Evolutionary conservation across 2,888 invertebrate species (phyloP), one percentile per base, ranked within the genome.

Genomic region (Ichneumoninae sp.): DNA sequence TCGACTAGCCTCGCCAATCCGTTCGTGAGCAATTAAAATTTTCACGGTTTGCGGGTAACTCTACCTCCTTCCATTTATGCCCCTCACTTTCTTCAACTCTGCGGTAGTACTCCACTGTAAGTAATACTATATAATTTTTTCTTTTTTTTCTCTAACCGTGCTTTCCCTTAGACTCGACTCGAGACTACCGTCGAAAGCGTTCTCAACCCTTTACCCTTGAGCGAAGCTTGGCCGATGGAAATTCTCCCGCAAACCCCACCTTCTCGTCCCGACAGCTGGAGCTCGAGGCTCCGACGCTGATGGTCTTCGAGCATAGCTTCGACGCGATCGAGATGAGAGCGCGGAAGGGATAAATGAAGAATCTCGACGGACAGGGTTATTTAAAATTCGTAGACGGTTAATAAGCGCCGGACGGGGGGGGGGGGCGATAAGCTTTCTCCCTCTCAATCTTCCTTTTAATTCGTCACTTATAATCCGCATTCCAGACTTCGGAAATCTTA

Each of bases 11-110:
- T 77, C 22, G 54, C 74, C 82, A 75, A 66, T 74, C 82, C 57
- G 71, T 79, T 76, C 75, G 79, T 79, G 82, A 78, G 85, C 78
- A 85, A 85, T 82, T 82, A 83, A 81, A 77, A 76, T 83, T 83
- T 83, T 57, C 77, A 81, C 79, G 79, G 83, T 77, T 77, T 63
- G 74, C 57, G 76, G 75, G 52, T 74, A 83, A 63, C 71, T 71
- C 60, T 13, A 60, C 65, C 73, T 73, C 50, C 65, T 40, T 47
- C 65, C 26, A 10, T 26, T 57, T 22, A 4, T 52, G 52, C 52
- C 57, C 60, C 68, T 54, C 57, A 47, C 36, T 33, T 68, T 76
- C 60, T 44, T 44, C 44, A 44, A 44, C 44, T 44, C 44, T 44
- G 44, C 13, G 3, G 44, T 44, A 3, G 44, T 44, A 44, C 16